These are phyloP conservation scores for Cylloceria caligata DNA, from an alignment of 2,888 invertebrate species.

Conservation along the genomic window DNA sequence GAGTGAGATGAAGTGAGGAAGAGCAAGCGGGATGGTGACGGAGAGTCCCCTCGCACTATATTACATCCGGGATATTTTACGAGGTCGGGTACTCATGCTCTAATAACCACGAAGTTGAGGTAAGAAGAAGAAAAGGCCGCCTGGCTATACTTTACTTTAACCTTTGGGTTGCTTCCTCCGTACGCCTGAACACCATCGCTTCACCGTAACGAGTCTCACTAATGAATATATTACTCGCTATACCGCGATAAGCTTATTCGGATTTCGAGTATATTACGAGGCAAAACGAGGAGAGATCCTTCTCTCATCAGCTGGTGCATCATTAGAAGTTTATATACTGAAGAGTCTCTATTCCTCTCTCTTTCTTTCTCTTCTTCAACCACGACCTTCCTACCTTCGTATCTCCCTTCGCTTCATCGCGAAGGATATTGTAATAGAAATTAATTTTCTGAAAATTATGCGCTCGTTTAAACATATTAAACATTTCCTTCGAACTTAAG, in stretches of 20 bases:
- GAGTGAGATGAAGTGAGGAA: constrained; percentile 43
- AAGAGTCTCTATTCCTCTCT: not conserved
- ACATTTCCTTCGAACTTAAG: not conserved
- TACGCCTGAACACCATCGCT: constrained; percentile 42
- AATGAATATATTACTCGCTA: constrained; percentile 68
- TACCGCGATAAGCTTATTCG: constrained; percentile 55
- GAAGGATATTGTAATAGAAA: not conserved
- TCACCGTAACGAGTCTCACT: constrained; percentile 53
- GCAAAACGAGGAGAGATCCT: constrained; percentile 32
- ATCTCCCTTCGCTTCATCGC: not conserved
- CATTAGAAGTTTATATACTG: constrained; percentile 40
- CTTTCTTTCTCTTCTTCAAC: too few species aligned
- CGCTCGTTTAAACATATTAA: not conserved
- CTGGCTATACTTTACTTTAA: not conserved
- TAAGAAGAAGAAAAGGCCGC: constrained; percentile 54
- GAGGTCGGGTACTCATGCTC: constrained; percentile 67
- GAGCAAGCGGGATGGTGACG: constrained; percentile 10
- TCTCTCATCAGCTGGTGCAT: constrained; percentile 41
- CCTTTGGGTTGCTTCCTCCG: not conserved
- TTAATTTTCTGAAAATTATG: not conserved
- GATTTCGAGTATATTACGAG: constrained; percentile 52
- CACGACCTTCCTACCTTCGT: not conserved
- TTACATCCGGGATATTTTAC: constrained; percentile 67
- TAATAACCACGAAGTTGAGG: constrained; percentile 65
- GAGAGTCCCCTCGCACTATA: constrained; percentile 62